Evolutionary conservation across 2,113 vertebrate species (phyloP).

Genomic region (Rattus rattus): DNA sequence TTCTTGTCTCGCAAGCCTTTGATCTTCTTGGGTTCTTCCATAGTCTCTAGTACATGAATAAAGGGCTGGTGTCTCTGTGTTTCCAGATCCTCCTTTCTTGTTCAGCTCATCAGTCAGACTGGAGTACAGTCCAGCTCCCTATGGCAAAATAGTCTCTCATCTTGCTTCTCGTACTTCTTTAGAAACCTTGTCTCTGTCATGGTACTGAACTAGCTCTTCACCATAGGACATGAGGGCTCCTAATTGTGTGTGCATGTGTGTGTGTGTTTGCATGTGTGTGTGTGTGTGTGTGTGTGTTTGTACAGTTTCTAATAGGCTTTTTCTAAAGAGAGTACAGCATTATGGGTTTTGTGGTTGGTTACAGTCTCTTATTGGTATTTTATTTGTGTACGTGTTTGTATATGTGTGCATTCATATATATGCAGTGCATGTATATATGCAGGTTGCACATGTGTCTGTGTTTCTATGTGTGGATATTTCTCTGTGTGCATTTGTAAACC

Average conservation of each 20-base stretch:
- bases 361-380: not conserved
- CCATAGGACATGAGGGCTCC: not conserved
- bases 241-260: not conserved
- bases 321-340: not conserved
- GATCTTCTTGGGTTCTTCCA: not conserved
- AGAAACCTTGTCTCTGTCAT: not conserved
- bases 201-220: not conserved
- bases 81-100: not conserved
- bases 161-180: not conserved
- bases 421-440: not conserved
- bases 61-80: not conserved
- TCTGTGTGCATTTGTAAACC: not conserved
- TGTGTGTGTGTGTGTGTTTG: no score
- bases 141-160: not conserved
- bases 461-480: not conserved
- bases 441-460: not conserved
- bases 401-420: not conserved
- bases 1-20: not conserved
- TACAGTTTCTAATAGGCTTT: not conserved
- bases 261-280: not conserved
- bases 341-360: not conserved
- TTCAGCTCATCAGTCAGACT: not conserved
- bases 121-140: not conserved
- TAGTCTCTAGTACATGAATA: not conserved
- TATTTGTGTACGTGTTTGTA: not conserved